These are phyloP conservation scores for Loris lydekkerianus DNA, from an alignment of 2,797 vertebrate genomes.

Conservation along the genomic window DNA sequence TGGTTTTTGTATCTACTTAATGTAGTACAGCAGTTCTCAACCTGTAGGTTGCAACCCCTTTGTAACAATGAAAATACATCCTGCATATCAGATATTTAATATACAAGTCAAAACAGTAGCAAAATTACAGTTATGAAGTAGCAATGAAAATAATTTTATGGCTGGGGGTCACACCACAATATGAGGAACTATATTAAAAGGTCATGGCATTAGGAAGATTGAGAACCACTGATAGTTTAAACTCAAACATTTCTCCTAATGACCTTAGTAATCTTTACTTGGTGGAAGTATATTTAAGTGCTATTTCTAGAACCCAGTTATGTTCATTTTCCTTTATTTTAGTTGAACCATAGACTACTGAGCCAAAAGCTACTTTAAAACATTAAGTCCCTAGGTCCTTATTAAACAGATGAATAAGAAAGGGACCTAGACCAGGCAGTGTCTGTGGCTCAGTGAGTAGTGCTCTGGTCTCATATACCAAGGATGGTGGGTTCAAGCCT, in stretches of 20 bases:
- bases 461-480: too few species aligned
- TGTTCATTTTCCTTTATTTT: slow-evolving; percentile 43
- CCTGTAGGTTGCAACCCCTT: too few species aligned
- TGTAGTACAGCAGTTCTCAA: background rate
- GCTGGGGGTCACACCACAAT: too few species aligned
- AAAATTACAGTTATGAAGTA: too few species aligned
- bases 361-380: slow-evolving; percentile 50
- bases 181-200: too few species aligned
- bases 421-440: background rate
- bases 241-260: slow-evolving; percentile 39
- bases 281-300: background rate
- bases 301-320: slow-evolving; percentile 19
- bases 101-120: too few species aligned
- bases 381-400: background rate
- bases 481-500: too few species aligned
- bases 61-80: too few species aligned
- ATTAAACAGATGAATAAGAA: slow-evolving; percentile 46
- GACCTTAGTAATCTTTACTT: slow-evolving; percentile 6
- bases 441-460: too few species aligned
- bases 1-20: background rate
- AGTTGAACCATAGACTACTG: background rate
- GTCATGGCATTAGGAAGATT: too few species aligned
- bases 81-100: too few species aligned
- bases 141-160: too few species aligned
- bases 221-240: background rate